Conservation (phyloP, 1,140 invertebrate species). For the Drosophila funebris region DNA sequence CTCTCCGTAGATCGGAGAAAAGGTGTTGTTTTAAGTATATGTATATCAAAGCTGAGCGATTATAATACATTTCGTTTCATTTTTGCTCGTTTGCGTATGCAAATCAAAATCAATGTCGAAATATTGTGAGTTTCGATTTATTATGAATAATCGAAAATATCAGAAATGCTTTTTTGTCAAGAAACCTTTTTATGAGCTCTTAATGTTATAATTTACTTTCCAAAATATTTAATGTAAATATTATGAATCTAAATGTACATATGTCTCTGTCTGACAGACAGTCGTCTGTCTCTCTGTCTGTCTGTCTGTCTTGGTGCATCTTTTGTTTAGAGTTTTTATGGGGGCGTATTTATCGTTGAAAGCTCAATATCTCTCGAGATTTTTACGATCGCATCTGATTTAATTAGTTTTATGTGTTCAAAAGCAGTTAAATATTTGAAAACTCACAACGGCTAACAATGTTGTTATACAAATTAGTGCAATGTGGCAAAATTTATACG, state of each 20-base stretch:
- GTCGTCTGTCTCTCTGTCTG: too few species aligned
- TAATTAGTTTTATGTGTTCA: conserved; percentile 70
- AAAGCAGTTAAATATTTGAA: conserved; percentile 39
- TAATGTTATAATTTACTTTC: conserved; percentile 78
- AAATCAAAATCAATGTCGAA: conserved; percentile 32
- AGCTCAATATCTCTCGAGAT: conserved; percentile 25
- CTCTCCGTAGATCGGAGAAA: background rate
- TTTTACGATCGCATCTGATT: conserved; percentile 69
- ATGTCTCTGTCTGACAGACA: background rate
- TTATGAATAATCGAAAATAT: conserved; percentile 11
- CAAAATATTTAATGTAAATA: conserved; percentile 66
- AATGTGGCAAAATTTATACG: conserved; percentile 22
- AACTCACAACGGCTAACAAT: conserved; percentile 24
- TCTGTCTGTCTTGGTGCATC: conserved; percentile 21
- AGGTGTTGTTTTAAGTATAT: conserved; percentile 42
- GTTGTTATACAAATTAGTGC: conserved; percentile 54
- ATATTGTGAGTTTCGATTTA: background rate
- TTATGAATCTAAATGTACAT: conserved; percentile 19
- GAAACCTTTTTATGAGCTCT: conserved; percentile 46
- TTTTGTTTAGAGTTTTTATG: conserved; percentile 55
- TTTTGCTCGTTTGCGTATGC: conserved; percentile 64
- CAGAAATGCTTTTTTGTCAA: conserved; percentile 4
- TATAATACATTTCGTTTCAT: conserved; percentile 57
- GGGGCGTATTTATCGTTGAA: conserved; percentile 24
- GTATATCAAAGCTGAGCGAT: conserved; percentile 40